A percentile compares a stretch with the other conserved stretches of the same genome.
phyloP scores from a whole-genome alignment of 2,797 vertebrate species.

The Thalassophryne amazonica region DNA sequence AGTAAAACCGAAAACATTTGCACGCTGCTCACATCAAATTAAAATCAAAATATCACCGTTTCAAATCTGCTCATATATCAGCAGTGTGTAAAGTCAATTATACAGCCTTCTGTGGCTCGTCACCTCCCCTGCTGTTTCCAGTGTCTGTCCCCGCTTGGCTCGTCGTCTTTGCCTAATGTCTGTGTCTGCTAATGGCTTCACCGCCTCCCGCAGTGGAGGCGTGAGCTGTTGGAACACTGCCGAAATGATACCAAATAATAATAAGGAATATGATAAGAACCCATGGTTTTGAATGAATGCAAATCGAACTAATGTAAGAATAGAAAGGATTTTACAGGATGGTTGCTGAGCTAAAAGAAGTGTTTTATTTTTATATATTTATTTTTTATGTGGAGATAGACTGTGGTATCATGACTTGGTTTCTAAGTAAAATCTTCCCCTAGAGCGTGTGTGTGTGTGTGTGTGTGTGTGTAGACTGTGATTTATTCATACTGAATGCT shows the following conservation, averaged over 20 bases:
- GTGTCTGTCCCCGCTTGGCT: conserved; percentile 25
- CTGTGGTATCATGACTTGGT: conserved; percentile 22
- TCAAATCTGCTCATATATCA: conserved; percentile 54
- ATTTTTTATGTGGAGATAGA: conserved; percentile 11
- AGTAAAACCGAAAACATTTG: conserved; percentile 5
- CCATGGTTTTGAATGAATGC: not conserved
- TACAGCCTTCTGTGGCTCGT: conserved; percentile 23
- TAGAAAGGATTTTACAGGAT: conserved; percentile 25
- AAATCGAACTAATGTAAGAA: not conserved
- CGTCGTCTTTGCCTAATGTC: conserved; percentile 29
- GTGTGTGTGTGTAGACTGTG: conserved; percentile 43
- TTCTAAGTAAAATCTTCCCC: conserved; percentile 32
- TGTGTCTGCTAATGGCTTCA: conserved; percentile 39
- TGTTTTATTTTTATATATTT: conserved; percentile 22
- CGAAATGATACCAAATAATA: not conserved
- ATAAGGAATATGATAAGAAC: not conserved
- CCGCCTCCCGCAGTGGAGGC: conserved; percentile 9
- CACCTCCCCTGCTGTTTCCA: conserved; percentile 34
- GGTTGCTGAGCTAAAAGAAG: conserved; percentile 17
- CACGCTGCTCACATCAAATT: conserved; percentile 32
- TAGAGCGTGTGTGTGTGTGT: conserved; percentile 36
- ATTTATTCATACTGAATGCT: conserved; percentile 66
- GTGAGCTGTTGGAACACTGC: not conserved
- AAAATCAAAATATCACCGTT: conserved; percentile 39
- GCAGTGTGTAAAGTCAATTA: conserved; percentile 34